Conservation (phyloP, 2,113 vertebrate species). For the Scatophagus argus region DNA sequence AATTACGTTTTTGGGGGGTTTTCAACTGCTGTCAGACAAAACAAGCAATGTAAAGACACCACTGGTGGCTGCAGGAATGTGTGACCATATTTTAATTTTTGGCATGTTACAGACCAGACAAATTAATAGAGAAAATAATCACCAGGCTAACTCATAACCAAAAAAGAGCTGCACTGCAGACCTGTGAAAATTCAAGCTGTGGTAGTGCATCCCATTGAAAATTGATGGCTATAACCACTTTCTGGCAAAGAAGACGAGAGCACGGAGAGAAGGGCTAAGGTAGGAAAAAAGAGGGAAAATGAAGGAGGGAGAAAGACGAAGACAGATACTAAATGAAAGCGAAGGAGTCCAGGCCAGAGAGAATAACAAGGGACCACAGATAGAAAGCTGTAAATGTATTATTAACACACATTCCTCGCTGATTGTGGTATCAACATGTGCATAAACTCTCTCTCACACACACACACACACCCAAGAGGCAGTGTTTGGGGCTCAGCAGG, state of each 20-base stretch:
- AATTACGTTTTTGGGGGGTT: too few relatives aligned
- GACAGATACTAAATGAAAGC: slow-evolving; percentile 43
- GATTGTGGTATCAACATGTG: slow-evolving; percentile 49
- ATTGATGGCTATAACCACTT: slow-evolving; percentile 32
- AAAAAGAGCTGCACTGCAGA: background rate
- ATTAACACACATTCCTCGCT: slow-evolving; percentile 66
- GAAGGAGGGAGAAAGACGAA: slow-evolving; percentile 2
- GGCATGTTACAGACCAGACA: background rate
- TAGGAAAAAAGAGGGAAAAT: slow-evolving; percentile 2
- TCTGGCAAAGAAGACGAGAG: slow-evolving; percentile 21
- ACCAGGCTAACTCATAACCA: background rate
- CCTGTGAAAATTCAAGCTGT: slow-evolving; percentile 19
- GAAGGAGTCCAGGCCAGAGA: slow-evolving; percentile 33
- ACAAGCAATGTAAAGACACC: background rate
- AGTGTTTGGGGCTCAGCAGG: slow-evolving; percentile 69
- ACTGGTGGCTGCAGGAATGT: background rate
- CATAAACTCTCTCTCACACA: slow-evolving; percentile 18
- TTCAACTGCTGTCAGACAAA: background rate
- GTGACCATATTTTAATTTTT: background rate
- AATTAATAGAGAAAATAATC: background rate
- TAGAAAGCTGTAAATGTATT: slow-evolving; percentile 59
- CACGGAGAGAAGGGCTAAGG: background rate
- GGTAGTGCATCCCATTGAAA: slow-evolving; percentile 23
- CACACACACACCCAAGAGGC: slow-evolving; percentile 26
- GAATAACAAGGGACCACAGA: slow-evolving; percentile 37